Percentiles rank a stretch among this genome's conserved stretches.
phyloP scores from a whole-genome alignment of 2,113 vertebrate genomes.

The Limanda limanda region DNA sequence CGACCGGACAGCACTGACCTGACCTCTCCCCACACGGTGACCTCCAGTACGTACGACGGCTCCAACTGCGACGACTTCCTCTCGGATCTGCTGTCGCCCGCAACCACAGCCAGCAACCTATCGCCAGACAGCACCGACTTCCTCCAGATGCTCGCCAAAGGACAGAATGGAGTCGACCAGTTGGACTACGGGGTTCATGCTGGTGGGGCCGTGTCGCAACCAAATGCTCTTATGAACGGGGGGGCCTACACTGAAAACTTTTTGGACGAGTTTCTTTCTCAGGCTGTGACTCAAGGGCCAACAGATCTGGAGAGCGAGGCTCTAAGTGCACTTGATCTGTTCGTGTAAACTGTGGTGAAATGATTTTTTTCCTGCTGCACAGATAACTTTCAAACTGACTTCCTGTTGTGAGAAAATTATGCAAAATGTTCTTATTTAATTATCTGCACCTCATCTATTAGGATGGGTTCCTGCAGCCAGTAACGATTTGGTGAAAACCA shows the following conservation, averaged over 20 bases:
- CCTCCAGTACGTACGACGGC: slow-evolving; percentile 72
- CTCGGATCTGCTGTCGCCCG: slow-evolving; percentile 87
- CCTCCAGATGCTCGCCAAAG: slow-evolving; percentile 82
- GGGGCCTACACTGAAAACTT: slow-evolving; percentile 78
- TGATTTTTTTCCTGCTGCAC: background rate
- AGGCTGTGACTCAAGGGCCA: slow-evolving; percentile 73
- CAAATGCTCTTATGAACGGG: slow-evolving; percentile 29
- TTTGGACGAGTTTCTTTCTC: slow-evolving; percentile 87
- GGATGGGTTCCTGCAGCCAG: background rate
- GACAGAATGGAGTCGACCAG: slow-evolving; percentile 49
- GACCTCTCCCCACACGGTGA: slow-evolving; percentile 67
- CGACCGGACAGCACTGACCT: slow-evolving; percentile 79
- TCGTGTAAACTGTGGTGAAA: slow-evolving; percentile 73
- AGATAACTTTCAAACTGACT: background rate
- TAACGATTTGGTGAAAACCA: background rate
- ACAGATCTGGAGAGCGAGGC: slow-evolving; percentile 80
- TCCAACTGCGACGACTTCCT: slow-evolving; percentile 84
- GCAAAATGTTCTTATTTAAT: background rate
- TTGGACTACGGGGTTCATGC: rapidly evolving
- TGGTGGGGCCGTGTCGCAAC: rapidly evolving
- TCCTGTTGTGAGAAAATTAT: background rate
- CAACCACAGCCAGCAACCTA: slow-evolving; percentile 73
- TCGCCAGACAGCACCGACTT: slow-evolving; percentile 83
- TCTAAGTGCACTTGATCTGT: slow-evolving; percentile 86
- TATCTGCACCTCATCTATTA: background rate